phyloP scores from a whole-genome alignment of 2,888 invertebrate species.

The Callinectes sapidus region DNA sequence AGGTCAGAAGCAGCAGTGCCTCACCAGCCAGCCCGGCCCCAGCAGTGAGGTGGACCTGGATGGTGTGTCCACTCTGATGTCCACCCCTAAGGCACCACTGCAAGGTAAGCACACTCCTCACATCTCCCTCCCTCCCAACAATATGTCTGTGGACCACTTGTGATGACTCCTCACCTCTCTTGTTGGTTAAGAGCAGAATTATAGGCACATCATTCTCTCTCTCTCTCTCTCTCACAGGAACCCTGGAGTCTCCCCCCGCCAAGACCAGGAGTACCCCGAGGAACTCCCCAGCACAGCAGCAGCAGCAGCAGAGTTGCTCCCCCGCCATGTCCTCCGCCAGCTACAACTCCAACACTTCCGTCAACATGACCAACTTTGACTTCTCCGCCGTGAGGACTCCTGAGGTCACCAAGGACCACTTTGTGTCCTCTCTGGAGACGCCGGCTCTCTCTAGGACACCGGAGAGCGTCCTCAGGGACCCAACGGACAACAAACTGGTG shows the following conservation, averaged over 20 bases:
- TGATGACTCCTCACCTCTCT: too few relatives aligned
- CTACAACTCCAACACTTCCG: conserved; percentile 8
- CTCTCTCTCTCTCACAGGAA: too few relatives aligned
- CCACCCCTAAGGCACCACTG: not conserved
- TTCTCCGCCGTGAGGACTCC: conserved; percentile 59
- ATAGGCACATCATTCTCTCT: not conserved
- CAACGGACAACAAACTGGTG: not conserved
- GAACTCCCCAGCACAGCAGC: not conserved
- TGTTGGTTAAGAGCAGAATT: not conserved
- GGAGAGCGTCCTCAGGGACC: conserved; percentile 34
- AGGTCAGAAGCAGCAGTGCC: conserved; percentile 54
- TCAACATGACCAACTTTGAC: conserved; percentile 61
- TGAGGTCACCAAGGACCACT: conserved; percentile 57
- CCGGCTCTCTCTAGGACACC: conserved; percentile 15
- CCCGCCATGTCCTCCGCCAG: not conserved
- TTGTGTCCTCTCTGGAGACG: conserved; percentile 62
- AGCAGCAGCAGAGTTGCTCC: not conserved
- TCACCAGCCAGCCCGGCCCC: not conserved
- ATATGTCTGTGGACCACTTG: too few relatives aligned
- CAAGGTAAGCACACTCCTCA: not conserved
- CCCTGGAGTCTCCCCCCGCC: not conserved
- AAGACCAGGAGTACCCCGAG: not conserved
- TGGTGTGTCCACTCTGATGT: conserved; percentile 41
- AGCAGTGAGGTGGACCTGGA: conserved; percentile 25
- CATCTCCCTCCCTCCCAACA: not conserved